These are phyloP conservation scores for Enteromius afrohamiltoni DNA, from an alignment of 2,797 vertebrate species.

Conservation along the genomic window DNA sequence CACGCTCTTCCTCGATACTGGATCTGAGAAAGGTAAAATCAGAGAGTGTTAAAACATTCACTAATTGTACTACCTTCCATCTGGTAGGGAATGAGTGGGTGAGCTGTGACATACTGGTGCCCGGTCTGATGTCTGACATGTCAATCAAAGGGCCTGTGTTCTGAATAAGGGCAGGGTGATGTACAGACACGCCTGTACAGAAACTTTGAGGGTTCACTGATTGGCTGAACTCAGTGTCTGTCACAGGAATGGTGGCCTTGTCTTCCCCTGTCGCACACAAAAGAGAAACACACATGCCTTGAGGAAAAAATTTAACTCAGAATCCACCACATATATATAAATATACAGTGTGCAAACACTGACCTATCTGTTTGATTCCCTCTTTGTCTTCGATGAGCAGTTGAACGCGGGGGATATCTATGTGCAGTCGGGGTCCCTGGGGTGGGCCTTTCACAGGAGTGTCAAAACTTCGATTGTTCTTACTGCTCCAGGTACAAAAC, in stretches of 20 bases:
- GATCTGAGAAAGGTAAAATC: slow-evolving; percentile 76
- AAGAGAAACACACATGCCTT: background rate
- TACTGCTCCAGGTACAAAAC: slow-evolving; percentile 79
- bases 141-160: slow-evolving; percentile 98
- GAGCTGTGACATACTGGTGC: slow-evolving; percentile 87
- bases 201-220: slow-evolving; percentile 98
- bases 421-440: slow-evolving; percentile 96
- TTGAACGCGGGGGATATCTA: slow-evolving; percentile 97
- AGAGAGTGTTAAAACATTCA: background rate
- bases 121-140: slow-evolving; percentile 98
- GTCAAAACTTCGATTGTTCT: slow-evolving; percentile 99
- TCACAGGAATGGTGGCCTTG: slow-evolving; percentile 96
- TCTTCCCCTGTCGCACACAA: slow-evolving; percentile 84
- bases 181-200: slow-evolving; percentile 95
- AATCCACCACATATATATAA: background rate
- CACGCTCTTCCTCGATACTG: slow-evolving; percentile 94
- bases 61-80: background rate
- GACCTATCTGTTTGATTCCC: slow-evolving; percentile 97
- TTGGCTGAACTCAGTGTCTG: slow-evolving; percentile 96
- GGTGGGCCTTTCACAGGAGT: slow-evolving; percentile 98
- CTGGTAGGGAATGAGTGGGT: background rate
- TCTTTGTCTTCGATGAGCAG: slow-evolving; percentile 99
- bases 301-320: background rate
- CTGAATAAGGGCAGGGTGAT: slow-evolving; percentile 96
- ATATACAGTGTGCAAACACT: slow-evolving; percentile 64